phyloP scores from a whole-genome alignment of 2,888 invertebrate genomes.

The Osedax frankpressi region DNA sequence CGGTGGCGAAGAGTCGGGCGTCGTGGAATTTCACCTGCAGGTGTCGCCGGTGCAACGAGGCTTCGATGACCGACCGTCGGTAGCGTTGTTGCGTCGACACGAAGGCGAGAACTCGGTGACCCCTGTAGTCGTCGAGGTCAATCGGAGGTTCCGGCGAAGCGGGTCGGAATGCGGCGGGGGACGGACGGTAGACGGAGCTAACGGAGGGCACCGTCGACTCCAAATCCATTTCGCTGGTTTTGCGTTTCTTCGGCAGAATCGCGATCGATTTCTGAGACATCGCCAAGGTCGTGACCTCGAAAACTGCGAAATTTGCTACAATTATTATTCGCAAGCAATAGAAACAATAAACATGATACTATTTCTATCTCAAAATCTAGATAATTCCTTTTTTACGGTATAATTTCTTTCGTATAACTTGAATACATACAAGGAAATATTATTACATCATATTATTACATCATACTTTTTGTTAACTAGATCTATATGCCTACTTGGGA shows the following conservation, averaged over 20 bases:
- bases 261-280: constrained; percentile 36
- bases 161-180: not conserved
- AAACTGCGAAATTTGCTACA: no score
- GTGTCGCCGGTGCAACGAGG: constrained; percentile 49
- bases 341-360: no score
- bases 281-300: not conserved
- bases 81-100: constrained; percentile 69
- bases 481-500: no score
- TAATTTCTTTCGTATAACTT: no score
- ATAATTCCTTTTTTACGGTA: no score
- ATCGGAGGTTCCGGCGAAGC: constrained; percentile 42
- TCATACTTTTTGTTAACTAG: no score
- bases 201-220: constrained; percentile 1
- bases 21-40: constrained; percentile 60
- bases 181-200: constrained; percentile 1
- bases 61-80: constrained; percentile 67
- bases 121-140: constrained; percentile 82
- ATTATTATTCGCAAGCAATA: no score
- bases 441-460: no score
- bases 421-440: no score
- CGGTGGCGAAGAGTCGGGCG: constrained; percentile 59
- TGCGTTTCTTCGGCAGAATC: constrained; percentile 83
- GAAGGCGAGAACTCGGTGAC: constrained; percentile 71
- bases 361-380: no score
- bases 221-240: constrained; percentile 46